Conservation (phyloP, 1,140 invertebrate species). For the Glomeris maerens region DNA sequence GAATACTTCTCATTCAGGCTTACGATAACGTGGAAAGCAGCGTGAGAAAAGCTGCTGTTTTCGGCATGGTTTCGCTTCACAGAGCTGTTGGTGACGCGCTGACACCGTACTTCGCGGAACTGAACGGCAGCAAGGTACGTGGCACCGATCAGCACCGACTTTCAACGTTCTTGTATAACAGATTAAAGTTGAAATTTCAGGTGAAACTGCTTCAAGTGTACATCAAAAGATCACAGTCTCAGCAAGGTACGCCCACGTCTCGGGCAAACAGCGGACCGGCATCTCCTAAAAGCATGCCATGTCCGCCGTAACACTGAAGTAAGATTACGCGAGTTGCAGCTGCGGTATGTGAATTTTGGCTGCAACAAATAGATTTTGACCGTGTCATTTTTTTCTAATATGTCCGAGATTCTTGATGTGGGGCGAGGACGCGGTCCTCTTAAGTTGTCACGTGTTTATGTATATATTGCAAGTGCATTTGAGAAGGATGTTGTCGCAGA, state of each 20-base stretch:
- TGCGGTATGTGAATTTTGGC: too few relatives aligned
- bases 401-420: too few relatives aligned
- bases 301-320: too few relatives aligned
- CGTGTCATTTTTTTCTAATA: too few relatives aligned
- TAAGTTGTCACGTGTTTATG: too few relatives aligned
- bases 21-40: slow-evolving; percentile 76
- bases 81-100: slow-evolving; percentile 67
- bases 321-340: too few relatives aligned
- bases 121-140: slow-evolving; percentile 64
- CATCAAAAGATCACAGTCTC: slow-evolving; percentile 43
- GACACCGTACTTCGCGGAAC: slow-evolving; percentile 54
- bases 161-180: slow-evolving; percentile 3
- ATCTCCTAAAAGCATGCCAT: slow-evolving; percentile 2
- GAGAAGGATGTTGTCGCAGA: too few relatives aligned
- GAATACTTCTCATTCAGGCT: slow-evolving; percentile 38
- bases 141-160: neutral
- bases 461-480: too few relatives aligned
- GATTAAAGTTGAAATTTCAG: slow-evolving; percentile 20
- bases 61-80: slow-evolving; percentile 87
- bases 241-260: slow-evolving; percentile 9
- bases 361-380: too few relatives aligned
- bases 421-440: too few relatives aligned
- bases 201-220: slow-evolving; percentile 57
- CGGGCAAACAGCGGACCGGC: neutral
- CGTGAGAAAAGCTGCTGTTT: slow-evolving; percentile 83